Conservation (phyloP, 2,797 vertebrate genomes). For the Microctenopoma steveboyesi region DNA sequence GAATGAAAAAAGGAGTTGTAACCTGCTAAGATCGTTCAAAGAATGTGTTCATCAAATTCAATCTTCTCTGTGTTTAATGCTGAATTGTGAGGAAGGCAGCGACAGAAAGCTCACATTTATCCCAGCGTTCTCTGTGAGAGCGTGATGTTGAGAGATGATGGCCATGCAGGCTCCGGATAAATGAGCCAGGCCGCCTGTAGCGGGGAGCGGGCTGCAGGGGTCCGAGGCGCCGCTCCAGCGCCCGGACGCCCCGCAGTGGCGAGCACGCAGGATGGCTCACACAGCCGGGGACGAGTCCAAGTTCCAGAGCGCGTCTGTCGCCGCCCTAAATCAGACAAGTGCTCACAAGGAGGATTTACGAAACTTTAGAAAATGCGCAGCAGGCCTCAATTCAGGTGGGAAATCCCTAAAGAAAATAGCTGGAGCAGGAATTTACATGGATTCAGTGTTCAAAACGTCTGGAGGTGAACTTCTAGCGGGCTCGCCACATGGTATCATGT, state of each 20-base stretch:
- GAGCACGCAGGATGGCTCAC: slow-evolving; percentile 49
- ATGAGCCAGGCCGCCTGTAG: slow-evolving; percentile 47
- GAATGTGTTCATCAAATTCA: too few relatives aligned
- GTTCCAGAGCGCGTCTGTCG: slow-evolving; percentile 48
- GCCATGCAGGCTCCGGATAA: slow-evolving; percentile 8
- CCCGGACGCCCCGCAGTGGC: slow-evolving; percentile 89
- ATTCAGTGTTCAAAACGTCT: slow-evolving; percentile 15
- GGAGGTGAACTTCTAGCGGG: slow-evolving; percentile 2
- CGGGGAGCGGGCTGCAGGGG: slow-evolving; percentile 19
- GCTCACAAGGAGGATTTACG: slow-evolving; percentile 51
- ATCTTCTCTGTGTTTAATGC: not conserved
- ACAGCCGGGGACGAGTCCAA: slow-evolving; percentile 51
- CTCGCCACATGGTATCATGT: not conserved
- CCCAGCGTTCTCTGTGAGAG: slow-evolving; percentile 12
- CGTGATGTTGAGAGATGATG: slow-evolving; percentile 19
- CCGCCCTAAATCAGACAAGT: slow-evolving; percentile 54
- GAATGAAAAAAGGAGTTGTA: not conserved
- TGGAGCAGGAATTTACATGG: slow-evolving; percentile 27
- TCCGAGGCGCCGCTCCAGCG: slow-evolving; percentile 77
- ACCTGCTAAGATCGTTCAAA: not conserved
- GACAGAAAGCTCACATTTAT: slow-evolving; percentile 16
- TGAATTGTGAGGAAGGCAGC: not conserved
- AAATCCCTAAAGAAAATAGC: slow-evolving; percentile 45
- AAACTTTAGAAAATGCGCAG: slow-evolving; percentile 56
- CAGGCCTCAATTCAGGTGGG: slow-evolving; percentile 51